Conservation (phyloP, 2,113 vertebrate species). For the Chionis minor region DNA sequence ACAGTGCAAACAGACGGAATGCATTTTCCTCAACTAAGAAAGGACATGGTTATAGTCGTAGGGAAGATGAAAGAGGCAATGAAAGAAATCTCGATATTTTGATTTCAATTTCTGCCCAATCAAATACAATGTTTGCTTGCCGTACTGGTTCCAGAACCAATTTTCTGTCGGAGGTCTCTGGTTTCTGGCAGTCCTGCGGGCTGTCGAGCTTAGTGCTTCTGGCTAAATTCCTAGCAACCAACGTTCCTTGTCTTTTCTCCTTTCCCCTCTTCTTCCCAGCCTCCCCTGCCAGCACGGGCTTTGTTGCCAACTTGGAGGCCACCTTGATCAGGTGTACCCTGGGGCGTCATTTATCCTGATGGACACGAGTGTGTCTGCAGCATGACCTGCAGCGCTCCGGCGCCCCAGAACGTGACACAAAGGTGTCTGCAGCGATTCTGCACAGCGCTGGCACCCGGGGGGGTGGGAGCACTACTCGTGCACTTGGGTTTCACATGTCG, state of each 20-base stretch:
- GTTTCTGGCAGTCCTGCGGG: not conserved
- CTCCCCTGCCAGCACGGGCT: not conserved
- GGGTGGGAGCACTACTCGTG: not conserved
- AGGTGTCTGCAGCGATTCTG: not conserved
- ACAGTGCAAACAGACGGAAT: not conserved
- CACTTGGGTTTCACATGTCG: not conserved
- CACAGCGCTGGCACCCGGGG: not conserved
- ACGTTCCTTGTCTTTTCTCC: not conserved
- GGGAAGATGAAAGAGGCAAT: not conserved
- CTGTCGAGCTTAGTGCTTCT: not conserved
- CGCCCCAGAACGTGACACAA: not conserved
- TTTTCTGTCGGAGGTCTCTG: not conserved
- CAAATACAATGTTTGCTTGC: not conserved
- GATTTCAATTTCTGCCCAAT: not conserved
- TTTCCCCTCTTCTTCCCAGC: not conserved
- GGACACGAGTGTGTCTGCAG: not conserved
- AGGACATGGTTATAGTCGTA: not conserved
- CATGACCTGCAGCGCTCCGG: rapidly evolving
- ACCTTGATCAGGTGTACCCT: not conserved
- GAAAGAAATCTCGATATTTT: not conserved
- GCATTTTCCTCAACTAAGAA: not conserved
- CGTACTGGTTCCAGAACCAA: not conserved
- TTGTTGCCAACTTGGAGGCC: not conserved
- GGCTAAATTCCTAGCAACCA: not conserved
- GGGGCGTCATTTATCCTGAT: not conserved